Evolutionary conservation across 2,797 vertebrate species (phyloP).

Genomic region (Erpetoichthys calabaricus): DNA sequence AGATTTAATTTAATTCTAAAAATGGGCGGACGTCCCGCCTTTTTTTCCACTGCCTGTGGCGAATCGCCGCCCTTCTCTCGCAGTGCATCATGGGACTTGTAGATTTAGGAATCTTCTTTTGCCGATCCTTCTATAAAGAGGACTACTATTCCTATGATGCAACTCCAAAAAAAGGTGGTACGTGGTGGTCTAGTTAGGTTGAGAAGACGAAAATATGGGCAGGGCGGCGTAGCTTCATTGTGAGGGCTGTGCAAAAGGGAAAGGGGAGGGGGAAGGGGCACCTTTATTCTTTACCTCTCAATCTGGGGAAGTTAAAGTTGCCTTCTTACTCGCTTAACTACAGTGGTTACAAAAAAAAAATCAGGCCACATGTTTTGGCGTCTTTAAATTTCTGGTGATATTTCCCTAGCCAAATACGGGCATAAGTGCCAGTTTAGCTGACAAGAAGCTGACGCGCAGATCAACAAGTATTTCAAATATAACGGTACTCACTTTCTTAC

Average conservation of each 20-base stretch:
- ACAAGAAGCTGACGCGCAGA: too few relatives aligned
- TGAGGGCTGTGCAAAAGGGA: conserved; percentile 52
- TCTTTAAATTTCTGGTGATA: too few relatives aligned
- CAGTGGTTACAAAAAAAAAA: too few relatives aligned
- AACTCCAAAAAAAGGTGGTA: not conserved
- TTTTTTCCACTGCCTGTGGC: conserved; percentile 55
- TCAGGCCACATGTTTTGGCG: too few relatives aligned
- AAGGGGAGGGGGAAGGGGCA: conserved; percentile 36
- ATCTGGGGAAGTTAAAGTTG: not conserved
- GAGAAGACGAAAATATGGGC: conserved; percentile 34
- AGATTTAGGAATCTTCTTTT: conserved; percentile 42
- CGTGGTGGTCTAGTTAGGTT: conserved; percentile 43
- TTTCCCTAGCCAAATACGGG: too few relatives aligned
- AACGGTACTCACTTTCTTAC: too few relatives aligned
- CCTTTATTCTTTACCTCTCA: conserved; percentile 5
- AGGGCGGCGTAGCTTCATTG: conserved; percentile 42
- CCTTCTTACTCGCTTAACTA: not conserved
- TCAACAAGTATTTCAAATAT: too few relatives aligned
- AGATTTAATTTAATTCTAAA: conserved; percentile 36
- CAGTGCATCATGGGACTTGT: conserved; percentile 57
- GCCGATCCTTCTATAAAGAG: conserved; percentile 12
- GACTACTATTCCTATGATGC: conserved; percentile 46
- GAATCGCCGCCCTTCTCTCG: conserved; percentile 33
- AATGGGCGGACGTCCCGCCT: conserved; percentile 63
- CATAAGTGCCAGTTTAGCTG: too few relatives aligned